Evolutionary conservation across 2,113 vertebrate genomes (phyloP), one percentile per base, ranked within the genome.

Genomic region (Vimba vimba): DNA sequence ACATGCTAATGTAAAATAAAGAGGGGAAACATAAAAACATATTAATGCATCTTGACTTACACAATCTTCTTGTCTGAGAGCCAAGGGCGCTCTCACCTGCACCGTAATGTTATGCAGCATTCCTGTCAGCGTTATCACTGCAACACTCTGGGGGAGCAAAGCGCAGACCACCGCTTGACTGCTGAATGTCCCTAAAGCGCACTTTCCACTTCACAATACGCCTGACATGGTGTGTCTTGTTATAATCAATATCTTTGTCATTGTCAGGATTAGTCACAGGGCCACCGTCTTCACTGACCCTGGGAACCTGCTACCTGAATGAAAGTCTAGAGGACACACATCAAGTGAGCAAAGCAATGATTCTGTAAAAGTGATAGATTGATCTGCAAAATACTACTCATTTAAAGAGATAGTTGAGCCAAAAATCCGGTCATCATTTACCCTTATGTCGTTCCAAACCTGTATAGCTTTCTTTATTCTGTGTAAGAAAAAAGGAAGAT

Each of bases 141-240:
- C 75, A 57, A 52, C 75, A 78, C 75, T 77, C 75, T 55, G 50
- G 27, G 75, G 75, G 50, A 78, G 75, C 73, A 76, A 57, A 78
- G 47, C 45, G 7, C 25, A 55, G 75, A 77, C 50, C 75, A 78
- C 50, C 19, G 50, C 27, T 78, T 78, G 75, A 57, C 75, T 78
- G 17, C 47, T 57, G 27, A 57, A 78, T 57, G 47, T 78, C 47
- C 50, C 50, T 57, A 57, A 78, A 78, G 75, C 27, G 19, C 75
- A 78, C 17, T 33, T 78, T 57, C 15, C 75, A 55, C 27, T 78
- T 30, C 45, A 50, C 73, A 27, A 27, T 55, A 23, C 27, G 9
- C 13, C 27, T 19, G 75, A 2, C 50, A 55, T 13, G 6, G 75
- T 30, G 50, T 33, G 75, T 57, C 47, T 52, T 12, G 8, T 55